Base-by-base conservation (phyloP, 1,140 invertebrate genomes). In the Drosophila miranda region DNA sequence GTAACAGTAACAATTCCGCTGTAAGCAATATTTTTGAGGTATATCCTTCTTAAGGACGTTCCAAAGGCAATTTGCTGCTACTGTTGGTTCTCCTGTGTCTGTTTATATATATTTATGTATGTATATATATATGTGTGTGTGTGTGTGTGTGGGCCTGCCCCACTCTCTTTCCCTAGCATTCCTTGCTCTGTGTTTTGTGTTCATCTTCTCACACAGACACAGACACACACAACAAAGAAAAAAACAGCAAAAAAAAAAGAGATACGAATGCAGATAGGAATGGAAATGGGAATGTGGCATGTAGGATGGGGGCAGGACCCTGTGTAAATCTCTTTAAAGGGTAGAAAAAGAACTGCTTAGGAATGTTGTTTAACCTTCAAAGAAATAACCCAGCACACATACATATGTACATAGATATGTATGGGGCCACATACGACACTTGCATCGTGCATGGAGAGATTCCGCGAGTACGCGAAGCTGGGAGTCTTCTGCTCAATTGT, bases 1-100 rank as follows among this genome's bases (percentile, higher is more conserved):
- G 61, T 55, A 62, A 41, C 45, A 69, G 61, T 69, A 48, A 53
- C 69, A 34, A 56, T 50, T 55, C 38, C 43, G 61, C 64, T 75
- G 61, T 73, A 58, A 86, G 82, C 78, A 81, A 81, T 80, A 80
- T 81, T 86, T 84, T 84, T 78, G 68, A 80, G 77, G 77, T 72
- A 81, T 75, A 89, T 89, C 72, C 80, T 90, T 90, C 88, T 90
- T 90, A 88, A 90, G 88, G 88, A 90, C 88, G 78, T 90, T 90
- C 88, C 88, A 90, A 90, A 90, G 88, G 88, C 88, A 88, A 90
- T 90, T 90, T 81, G 61, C 60, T 76, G 50, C 57, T 54, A 46
- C 48, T 51, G 54, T 54, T 56, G 49, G 53, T 45, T 44, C 58
- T 63, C 68, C 76, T 58, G 58, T 51, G 48, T 62, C 53, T n/a